These are phyloP conservation scores for Tyrophagus putrescentiae DNA, from an alignment of 1,140 invertebrate genomes.

Conservation along the genomic window DNA sequence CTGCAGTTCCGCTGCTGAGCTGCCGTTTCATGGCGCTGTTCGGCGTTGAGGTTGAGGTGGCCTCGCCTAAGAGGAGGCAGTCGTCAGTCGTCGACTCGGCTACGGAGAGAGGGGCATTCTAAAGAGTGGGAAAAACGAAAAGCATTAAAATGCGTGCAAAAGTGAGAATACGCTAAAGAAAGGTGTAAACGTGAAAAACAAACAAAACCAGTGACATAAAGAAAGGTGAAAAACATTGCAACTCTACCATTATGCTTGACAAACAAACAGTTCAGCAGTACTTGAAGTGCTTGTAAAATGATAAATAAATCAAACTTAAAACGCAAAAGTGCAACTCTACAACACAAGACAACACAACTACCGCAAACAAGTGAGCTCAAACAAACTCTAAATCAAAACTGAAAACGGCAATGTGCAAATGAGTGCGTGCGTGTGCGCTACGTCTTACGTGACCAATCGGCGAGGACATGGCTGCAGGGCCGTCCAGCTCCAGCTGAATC, in stretches of 20 bases:
- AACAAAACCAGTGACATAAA: background rate
- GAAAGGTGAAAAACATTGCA: background rate
- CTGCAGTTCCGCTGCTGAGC: too few relatives aligned
- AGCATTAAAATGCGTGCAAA: background rate
- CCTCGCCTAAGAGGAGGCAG: too few relatives aligned
- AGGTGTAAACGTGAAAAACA: background rate
- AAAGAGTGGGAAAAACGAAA: background rate
- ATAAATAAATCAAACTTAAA: background rate
- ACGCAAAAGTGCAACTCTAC: background rate
- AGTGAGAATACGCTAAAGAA: too few relatives aligned
- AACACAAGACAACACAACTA: background rate
- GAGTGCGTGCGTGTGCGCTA: too few relatives aligned
- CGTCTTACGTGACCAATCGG: conserved; percentile 1
- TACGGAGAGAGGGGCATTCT: conserved; percentile 3
- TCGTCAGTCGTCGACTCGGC: too few relatives aligned
- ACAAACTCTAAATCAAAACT: background rate
- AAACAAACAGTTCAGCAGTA: too few relatives aligned
- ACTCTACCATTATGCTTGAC: background rate
- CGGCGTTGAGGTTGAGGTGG: too few relatives aligned
- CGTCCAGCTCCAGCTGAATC: conserved; percentile 2
- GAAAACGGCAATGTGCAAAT: background rate
- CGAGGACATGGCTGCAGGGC: background rate
- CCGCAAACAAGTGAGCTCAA: background rate
- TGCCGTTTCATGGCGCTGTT: too few relatives aligned
- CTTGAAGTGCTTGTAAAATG: too few relatives aligned